A percentile compares a stretch with the other conserved stretches of the same genome.
Conservation (phyloP, 2,888 invertebrate genomes). For the Noctua janthina region DNA sequence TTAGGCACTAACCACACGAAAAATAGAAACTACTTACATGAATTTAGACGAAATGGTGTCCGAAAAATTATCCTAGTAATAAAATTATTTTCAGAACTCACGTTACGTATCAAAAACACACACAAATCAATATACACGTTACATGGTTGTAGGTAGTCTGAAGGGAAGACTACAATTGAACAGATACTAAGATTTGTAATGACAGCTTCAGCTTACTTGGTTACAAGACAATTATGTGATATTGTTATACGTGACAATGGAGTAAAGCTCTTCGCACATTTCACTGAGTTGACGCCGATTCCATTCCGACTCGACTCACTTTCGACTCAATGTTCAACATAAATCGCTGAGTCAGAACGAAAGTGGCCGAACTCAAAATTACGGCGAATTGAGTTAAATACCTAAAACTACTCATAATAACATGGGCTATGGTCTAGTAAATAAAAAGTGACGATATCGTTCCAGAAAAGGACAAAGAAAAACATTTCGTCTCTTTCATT, state of each 20-base stretch:
- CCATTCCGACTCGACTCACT: not conserved
- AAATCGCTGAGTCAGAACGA: no score
- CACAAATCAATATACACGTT: not conserved
- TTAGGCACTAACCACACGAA: no score
- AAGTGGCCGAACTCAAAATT: no score
- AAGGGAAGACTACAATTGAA: not conserved
- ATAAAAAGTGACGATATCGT: no score
- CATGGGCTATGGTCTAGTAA: no score
- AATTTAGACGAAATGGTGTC: not conserved
- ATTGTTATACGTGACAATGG: slow-evolving; percentile 1
- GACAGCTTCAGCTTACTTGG: not conserved
- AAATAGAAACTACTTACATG: not conserved
- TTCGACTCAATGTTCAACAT: no score
- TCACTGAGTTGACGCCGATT: not conserved
- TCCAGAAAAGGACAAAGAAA: no score
- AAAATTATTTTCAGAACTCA: not conserved
- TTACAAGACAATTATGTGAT: not conserved
- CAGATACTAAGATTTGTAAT: not conserved
- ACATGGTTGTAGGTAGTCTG: not conserved
- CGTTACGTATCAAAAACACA: not conserved
- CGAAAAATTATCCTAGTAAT: not conserved
- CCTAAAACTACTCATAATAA: no score
- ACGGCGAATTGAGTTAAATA: no score
- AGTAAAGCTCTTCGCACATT: not conserved
- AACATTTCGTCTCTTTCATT: no score